Evolutionary conservation across 2,113 vertebrate species (phyloP), one percentile per base, ranked within the genome.

Genomic region (Coreoperca whiteheadi): DNA sequence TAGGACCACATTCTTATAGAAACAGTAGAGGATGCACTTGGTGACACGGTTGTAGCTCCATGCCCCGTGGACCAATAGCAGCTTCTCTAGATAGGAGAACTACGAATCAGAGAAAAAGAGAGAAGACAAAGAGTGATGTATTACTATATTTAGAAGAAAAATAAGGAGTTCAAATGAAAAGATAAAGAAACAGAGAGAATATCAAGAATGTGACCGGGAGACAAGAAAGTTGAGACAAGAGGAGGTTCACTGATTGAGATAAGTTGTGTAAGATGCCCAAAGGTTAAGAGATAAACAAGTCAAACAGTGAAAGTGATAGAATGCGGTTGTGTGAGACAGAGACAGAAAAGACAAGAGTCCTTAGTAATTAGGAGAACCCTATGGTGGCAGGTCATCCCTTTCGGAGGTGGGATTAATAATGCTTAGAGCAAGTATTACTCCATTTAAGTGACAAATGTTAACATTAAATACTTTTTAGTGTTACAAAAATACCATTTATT

Each of bases 1-100:
- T 30, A 99, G 96, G 65, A 99, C 98, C 88, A 99, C 98, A 6
- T 99, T 99, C 95, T 99, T 99, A 90, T 99, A 99, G 96, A 99
- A 99, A 92, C 98, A 99, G 93, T 99, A 99, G 50, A 99, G 93
- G 90, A 99, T 99, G 91, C 98, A 99, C 93, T 99, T 99, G 86
- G 98, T 99, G 91, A 99, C 98, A 32, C 98, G 96, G 91, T 97
- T 99, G 92, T 99, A 99, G 94, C 98, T 99, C 98, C 98, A 99
- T 23, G 98, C 97, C 69, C 98, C 98, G 0, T 99, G 98, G 73
- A 99, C 98, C 93, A 99, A 69, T 73, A 99, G 91, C 14, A 99
- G 95, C 92, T 99, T 99, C 95, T 99, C 97, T 82, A 99, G 92
- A 89, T 99, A 99, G 64, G 95, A 98, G 95, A 99, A 99, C 98